These are phyloP conservation scores for Pomatorhinus ruficollis DNA, from an alignment of 2,113 vertebrate species.

Conservation along the genomic window DNA sequence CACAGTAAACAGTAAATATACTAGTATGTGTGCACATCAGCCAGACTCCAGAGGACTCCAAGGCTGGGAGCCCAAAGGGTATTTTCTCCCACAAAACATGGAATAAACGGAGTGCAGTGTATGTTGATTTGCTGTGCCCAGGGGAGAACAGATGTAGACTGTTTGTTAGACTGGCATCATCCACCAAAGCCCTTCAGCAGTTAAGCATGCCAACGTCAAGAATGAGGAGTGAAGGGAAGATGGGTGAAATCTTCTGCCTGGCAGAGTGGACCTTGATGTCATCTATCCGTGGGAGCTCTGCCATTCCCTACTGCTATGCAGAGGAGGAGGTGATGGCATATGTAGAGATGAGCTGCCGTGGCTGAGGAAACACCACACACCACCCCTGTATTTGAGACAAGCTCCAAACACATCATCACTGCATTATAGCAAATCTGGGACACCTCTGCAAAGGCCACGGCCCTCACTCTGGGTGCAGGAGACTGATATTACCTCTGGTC, in stretches of 20 bases:
- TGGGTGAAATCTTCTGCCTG: not conserved
- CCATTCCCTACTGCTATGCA: not conserved
- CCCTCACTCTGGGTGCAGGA: not conserved
- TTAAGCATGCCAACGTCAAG: not conserved
- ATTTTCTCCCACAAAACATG: not conserved
- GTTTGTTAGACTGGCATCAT: not conserved
- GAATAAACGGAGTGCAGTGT: rapidly evolving
- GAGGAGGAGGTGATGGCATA: not conserved
- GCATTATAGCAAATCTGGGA: rapidly evolving
- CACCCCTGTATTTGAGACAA: not conserved
- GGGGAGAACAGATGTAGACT: not conserved
- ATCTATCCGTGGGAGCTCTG: not conserved
- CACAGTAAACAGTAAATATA: not conserved
- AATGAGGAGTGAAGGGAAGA: not conserved
- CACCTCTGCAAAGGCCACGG: not conserved
- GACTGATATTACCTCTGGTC: not conserved
- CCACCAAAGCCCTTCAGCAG: not conserved
- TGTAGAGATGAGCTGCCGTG: rapidly evolving
- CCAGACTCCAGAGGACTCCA: not conserved
- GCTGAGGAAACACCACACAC: not conserved
- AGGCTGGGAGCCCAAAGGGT: not conserved
- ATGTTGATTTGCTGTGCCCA: rapidly evolving
- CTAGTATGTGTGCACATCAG: not conserved
- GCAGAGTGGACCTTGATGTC: not conserved
- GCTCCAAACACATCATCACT: rapidly evolving